Conservation (phyloP, 2,113 vertebrate species). For the Gymnocephalus cernua region DNA sequence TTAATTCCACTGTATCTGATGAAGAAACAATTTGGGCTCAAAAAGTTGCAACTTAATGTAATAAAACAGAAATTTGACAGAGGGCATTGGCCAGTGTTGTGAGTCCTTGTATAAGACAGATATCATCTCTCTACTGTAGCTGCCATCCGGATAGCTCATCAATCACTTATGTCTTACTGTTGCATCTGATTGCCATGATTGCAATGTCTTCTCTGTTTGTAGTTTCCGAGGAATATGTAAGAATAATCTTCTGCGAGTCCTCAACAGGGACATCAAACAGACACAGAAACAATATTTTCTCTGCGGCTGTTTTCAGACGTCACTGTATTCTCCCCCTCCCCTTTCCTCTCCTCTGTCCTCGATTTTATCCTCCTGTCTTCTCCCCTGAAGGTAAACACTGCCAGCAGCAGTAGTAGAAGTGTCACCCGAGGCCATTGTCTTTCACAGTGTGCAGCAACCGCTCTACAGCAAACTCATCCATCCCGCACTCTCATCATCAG, state of each 20-base stretch:
- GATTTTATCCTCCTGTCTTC: slow-evolving; percentile 12
- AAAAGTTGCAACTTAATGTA: background rate
- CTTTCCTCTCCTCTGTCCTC: slow-evolving; percentile 2
- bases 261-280: slow-evolving; percentile 40
- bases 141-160: slow-evolving; percentile 6
- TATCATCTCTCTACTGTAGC: slow-evolving; percentile 16
- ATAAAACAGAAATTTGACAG: slow-evolving; percentile 1
- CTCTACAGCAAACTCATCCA: slow-evolving; percentile 32
- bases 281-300: slow-evolving; percentile 45
- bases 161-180: background rate
- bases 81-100: background rate
- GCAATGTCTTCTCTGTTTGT: background rate
- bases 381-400: slow-evolving; percentile 48
- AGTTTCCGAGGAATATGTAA: slow-evolving; percentile 6
- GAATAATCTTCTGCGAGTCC: slow-evolving; percentile 11
- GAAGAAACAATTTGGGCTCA: background rate
- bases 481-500: slow-evolving; percentile 40
- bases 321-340: background rate
- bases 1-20: background rate
- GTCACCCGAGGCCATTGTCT: slow-evolving; percentile 45
- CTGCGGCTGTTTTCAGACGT: slow-evolving; percentile 30
- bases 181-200: slow-evolving; percentile 6
- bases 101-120: background rate
- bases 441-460: slow-evolving; percentile 19
- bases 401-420: slow-evolving; percentile 22